phyloP scores from a whole-genome alignment of 1,140 invertebrate species.

The Scaptomyza pallida region DNA sequence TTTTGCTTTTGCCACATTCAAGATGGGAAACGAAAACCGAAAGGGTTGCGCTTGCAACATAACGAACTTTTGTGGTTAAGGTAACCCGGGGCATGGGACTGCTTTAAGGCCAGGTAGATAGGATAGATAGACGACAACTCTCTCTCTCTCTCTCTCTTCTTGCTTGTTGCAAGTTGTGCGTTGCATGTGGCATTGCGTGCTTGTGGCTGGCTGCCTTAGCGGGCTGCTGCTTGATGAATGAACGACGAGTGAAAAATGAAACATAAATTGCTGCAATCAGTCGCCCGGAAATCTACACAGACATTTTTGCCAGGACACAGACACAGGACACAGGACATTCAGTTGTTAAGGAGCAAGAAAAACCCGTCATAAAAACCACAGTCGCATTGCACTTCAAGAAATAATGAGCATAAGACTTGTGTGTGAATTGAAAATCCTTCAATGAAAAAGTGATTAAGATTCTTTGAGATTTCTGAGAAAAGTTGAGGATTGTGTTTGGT shows the following conservation, averaged over 20 bases:
- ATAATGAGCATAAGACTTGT: too few relatives aligned
- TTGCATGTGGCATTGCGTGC: constrained; percentile 61
- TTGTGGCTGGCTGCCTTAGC: too few relatives aligned
- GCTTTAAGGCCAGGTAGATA: constrained; percentile 15
- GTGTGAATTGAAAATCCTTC: too few relatives aligned
- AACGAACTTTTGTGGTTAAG: constrained; percentile 32
- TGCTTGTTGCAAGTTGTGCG: constrained; percentile 24
- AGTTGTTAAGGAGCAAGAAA: constrained; percentile 43
- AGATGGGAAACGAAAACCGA: constrained; percentile 9
- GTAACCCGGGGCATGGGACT: neutral
- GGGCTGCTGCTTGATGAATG: constrained; percentile 56
- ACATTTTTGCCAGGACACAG: constrained; percentile 36
- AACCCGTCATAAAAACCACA: too few relatives aligned
- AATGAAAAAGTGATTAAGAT: too few relatives aligned
- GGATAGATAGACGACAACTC: neutral
- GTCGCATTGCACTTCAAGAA: too few relatives aligned
- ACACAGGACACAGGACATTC: constrained; percentile 30
- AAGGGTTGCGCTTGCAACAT: constrained; percentile 41
- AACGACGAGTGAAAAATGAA: constrained; percentile 79
- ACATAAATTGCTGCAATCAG: constrained; percentile 75
- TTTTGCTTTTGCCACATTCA: constrained; percentile 38
- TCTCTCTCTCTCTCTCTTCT: too few relatives aligned
- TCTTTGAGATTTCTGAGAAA: too few relatives aligned
- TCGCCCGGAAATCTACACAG: constrained; percentile 79
- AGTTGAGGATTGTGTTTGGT: too few relatives aligned